A percentile compares a stretch with the other conserved stretches of the same genome.
These are phyloP conservation scores for Ploceus nigricollis DNA, from an alignment of 2,113 vertebrate genomes.

Conservation along the genomic window DNA sequence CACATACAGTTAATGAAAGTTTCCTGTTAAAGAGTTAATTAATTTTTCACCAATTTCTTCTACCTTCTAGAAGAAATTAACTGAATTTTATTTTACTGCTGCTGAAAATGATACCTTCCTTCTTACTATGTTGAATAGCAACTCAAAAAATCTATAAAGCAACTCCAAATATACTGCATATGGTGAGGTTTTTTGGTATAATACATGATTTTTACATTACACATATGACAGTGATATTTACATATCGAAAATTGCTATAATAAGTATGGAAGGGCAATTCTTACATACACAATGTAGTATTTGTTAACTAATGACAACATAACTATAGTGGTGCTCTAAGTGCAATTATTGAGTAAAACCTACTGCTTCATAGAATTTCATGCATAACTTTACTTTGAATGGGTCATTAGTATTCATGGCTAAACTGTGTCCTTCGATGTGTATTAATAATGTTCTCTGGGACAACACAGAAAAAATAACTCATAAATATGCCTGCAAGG, in stretches of 20 bases:
- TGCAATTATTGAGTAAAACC: conserved; percentile 59
- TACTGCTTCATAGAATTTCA: conserved; percentile 57
- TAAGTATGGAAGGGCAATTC: background rate
- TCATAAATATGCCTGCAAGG: conserved; percentile 66
- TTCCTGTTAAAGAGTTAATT: background rate
- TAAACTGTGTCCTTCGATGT: conserved; percentile 37
- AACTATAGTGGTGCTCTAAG: conserved; percentile 17
- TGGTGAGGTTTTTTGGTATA: background rate
- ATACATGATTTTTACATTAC: background rate
- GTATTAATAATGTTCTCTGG: conserved; percentile 65
- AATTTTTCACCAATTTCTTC: background rate
- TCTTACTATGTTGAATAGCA: background rate
- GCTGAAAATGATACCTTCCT: background rate
- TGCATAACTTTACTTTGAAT: conserved; percentile 42
- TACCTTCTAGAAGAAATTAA: background rate
- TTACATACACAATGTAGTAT: background rate
- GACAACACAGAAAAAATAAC: conserved; percentile 53
- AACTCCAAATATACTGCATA: background rate
- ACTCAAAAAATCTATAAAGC: background rate
- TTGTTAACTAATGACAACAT: conserved; percentile 15
- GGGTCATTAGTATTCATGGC: conserved; percentile 64
- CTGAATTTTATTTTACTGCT: background rate
- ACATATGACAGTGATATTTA: background rate
- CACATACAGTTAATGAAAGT: background rate
- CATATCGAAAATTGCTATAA: background rate